Evolutionary conservation across 2,113 vertebrate genomes (phyloP).

Genomic region (Leptobrachium leishanense): DNA sequence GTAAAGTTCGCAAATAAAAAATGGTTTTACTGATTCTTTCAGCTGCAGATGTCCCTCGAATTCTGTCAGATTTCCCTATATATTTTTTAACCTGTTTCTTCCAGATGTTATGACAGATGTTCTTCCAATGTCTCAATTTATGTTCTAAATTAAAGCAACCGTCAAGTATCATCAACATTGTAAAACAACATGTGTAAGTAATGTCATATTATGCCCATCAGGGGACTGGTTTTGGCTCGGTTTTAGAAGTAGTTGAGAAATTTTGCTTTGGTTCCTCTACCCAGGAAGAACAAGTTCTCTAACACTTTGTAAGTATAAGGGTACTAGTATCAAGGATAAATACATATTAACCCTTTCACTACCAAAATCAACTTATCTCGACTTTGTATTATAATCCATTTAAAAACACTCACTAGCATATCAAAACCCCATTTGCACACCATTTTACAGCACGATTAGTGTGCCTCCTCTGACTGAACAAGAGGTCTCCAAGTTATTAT

Average conservation of each 20-base stretch:
- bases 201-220: background rate
- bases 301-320: too few species aligned
- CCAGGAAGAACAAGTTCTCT: too few species aligned
- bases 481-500: too few species aligned
- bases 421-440: too few species aligned
- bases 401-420: too few species aligned
- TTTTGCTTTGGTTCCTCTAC: too few species aligned
- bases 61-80: constrained; percentile 26
- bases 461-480: too few species aligned
- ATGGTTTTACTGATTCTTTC: constrained; percentile 29
- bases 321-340: too few species aligned
- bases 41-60: constrained; percentile 21
- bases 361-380: too few species aligned
- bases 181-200: background rate
- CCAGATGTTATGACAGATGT: constrained; percentile 43
- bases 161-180: background rate
- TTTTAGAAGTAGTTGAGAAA: background rate
- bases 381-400: too few species aligned
- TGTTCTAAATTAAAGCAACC: constrained; percentile 4
- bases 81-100: background rate
- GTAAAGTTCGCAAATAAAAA: constrained; percentile 23
- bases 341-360: too few species aligned
- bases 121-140: constrained; percentile 11
- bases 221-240: background rate
- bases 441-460: too few species aligned